Conservation (phyloP, 2,113 vertebrate species). For the Cardinalis cardinalis region DNA sequence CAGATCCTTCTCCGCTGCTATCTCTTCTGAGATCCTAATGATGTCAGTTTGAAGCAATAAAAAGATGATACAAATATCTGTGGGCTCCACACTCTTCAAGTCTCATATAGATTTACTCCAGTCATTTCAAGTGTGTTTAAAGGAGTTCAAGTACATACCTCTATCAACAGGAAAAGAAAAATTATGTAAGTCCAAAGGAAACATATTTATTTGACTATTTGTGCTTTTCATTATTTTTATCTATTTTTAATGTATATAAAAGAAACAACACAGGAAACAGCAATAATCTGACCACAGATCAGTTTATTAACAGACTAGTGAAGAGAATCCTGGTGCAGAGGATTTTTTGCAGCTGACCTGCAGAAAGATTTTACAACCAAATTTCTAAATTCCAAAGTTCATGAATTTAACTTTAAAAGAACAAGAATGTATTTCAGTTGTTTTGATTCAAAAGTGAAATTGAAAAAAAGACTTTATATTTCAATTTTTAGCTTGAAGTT, state of each 20-base stretch:
- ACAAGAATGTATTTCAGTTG: neutral
- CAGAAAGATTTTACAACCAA: neutral
- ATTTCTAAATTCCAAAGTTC: neutral
- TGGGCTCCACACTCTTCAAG: neutral
- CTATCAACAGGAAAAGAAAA: neutral
- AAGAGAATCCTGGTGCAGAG: neutral
- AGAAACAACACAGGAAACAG: neutral
- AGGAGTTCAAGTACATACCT: fast-evolving
- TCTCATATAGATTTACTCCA: neutral
- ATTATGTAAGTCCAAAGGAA: neutral
- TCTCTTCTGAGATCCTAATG: neutral
- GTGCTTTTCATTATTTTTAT: neutral
- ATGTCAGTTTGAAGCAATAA: neutral
- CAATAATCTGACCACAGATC: neutral
- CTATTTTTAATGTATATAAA: neutral
- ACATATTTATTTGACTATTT: neutral
- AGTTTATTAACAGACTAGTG: neutral
- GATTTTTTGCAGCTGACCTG: neutral
- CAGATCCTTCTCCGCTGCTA: neutral
- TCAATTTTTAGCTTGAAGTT: neutral
- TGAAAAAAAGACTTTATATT: neutral
- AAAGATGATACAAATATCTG: neutral
- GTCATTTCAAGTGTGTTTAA: neutral
- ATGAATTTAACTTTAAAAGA: neutral
- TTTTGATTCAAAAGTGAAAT: neutral